These are phyloP conservation scores for Lagodon rhomboides DNA, from an alignment of 2,797 vertebrate species.

Conservation along the genomic window DNA sequence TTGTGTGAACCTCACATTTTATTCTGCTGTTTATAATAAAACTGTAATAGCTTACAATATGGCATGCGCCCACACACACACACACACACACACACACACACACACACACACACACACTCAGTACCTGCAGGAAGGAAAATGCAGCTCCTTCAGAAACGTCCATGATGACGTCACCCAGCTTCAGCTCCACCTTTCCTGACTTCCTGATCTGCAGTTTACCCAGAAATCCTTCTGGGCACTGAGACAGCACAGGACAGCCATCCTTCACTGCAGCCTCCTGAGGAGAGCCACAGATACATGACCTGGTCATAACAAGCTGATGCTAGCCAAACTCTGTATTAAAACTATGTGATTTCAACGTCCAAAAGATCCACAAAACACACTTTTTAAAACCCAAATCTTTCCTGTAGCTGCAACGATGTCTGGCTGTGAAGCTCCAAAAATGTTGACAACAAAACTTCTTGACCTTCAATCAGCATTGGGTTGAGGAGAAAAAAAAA, in stretches of 20 bases:
- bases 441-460: too few relatives aligned
- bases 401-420: too few relatives aligned
- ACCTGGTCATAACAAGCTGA: background rate
- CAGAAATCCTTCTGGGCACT: constrained; percentile 83
- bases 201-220: constrained; percentile 86
- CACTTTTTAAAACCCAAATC: too few relatives aligned
- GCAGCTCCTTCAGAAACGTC: constrained; percentile 86
- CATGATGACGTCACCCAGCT: constrained; percentile 81
- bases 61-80: too few relatives aligned
- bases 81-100: too few relatives aligned
- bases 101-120: background rate
- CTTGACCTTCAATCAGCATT: too few relatives aligned
- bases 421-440: too few relatives aligned
- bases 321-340: too few relatives aligned
- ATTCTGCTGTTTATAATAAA: background rate
- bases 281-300: background rate
- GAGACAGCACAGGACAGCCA: constrained; percentile 71
- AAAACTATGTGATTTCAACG: too few relatives aligned
- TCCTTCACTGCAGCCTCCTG: constrained; percentile 68
- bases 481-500: too few relatives aligned
- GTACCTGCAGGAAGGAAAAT: constrained; percentile 85
- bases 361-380: too few relatives aligned
- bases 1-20: background rate
- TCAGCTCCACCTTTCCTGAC: constrained; percentile 86
- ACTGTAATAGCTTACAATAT: background rate